These are phyloP conservation scores for Pollimyrus isidori DNA, from an alignment of 2,113 vertebrate species.

Conservation along the genomic window DNA sequence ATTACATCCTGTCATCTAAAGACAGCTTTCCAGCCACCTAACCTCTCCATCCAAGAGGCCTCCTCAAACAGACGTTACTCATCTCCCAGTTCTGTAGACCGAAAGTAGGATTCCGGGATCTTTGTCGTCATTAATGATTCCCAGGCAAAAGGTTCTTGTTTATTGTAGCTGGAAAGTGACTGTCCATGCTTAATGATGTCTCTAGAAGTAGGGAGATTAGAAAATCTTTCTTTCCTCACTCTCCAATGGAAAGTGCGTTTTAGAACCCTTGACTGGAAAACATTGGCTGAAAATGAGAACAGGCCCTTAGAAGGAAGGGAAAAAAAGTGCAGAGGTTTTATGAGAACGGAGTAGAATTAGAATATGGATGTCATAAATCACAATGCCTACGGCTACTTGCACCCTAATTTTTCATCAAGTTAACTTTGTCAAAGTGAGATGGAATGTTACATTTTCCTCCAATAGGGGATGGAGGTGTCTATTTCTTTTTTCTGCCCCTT, in stretches of 20 bases:
- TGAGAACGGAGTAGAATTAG: constrained; percentile 13
- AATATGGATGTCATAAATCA: constrained; percentile 10
- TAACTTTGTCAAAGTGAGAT: constrained; percentile 11
- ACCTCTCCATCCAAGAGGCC: neutral
- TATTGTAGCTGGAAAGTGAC: neutral
- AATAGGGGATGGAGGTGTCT: neutral
- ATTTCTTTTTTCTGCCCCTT: neutral
- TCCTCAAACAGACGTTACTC: neutral
- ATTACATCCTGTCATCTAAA: neutral
- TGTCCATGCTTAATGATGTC: neutral
- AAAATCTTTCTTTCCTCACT: neutral
- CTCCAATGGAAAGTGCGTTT: neutral
- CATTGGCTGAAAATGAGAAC: neutral
- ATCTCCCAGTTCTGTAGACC: neutral
- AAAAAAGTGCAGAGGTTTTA: neutral
- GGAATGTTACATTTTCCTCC: constrained; percentile 7
- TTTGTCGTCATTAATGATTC: neutral
- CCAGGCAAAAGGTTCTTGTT: neutral
- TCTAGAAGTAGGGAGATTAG: neutral
- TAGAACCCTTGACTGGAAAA: neutral
- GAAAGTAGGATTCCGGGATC: neutral
- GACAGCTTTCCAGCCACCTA: neutral
- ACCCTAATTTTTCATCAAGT: constrained; percentile 19
- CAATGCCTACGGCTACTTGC: neutral
- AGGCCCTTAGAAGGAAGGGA: neutral